These are phyloP conservation scores for Bombus consobrinus DNA, from an alignment of 1,140 invertebrate genomes.

Conservation along the genomic window DNA sequence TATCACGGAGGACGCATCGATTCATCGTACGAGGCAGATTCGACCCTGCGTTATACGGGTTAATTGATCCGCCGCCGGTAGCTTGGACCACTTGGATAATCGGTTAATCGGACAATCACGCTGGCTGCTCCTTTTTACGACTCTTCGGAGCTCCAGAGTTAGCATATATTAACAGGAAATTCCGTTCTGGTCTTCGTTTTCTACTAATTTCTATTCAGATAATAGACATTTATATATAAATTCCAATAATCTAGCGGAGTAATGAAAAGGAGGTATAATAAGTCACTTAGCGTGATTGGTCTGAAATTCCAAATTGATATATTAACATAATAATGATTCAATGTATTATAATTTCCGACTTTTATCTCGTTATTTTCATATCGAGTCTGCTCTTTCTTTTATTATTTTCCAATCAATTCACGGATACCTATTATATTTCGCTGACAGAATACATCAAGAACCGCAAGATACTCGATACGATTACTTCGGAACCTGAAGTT, in stretches of 20 bases:
- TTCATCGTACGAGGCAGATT: not conserved
- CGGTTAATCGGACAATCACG: not conserved
- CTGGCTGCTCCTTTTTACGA: not conserved
- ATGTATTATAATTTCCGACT: too few relatives aligned
- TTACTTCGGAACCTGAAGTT: too few relatives aligned
- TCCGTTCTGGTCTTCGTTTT: not conserved
- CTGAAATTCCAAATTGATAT: not conserved
- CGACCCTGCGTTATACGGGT: not conserved
- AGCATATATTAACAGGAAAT: not conserved
- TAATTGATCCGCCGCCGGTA: slow-evolving; percentile 1
- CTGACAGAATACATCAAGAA: too few relatives aligned
- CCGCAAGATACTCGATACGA: too few relatives aligned
- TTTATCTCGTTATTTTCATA: not conserved
- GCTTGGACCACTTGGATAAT: not conserved
- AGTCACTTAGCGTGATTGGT: not conserved
- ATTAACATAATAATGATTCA: not conserved
- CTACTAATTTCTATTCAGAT: not conserved
- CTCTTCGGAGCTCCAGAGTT: not conserved
- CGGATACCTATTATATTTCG: not conserved
- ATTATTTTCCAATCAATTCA: not conserved
- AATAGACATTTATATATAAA: not conserved
- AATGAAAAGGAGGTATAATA: not conserved
- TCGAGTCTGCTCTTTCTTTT: not conserved
- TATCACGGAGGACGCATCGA: not conserved
- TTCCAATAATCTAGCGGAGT: too few relatives aligned